Percentiles rank a stretch among this genome's conserved stretches.
phyloP scores from a whole-genome alignment of 2,797 vertebrate genomes.

The Amphiprion clarkii region DNA sequence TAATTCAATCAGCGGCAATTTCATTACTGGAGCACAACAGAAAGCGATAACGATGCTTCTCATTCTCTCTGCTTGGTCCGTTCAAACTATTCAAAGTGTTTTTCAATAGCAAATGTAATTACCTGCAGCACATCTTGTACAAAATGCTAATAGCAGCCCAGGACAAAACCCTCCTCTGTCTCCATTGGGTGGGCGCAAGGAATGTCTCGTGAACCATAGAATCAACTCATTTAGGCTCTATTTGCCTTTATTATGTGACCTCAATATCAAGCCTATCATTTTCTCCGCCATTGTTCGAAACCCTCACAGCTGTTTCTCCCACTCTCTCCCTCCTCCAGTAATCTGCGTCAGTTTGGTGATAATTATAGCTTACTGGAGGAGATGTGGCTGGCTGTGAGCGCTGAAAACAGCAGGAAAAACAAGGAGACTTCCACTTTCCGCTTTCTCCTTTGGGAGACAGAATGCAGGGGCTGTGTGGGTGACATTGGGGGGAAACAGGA shows the following conservation, averaged over 20 bases:
- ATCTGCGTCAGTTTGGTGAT: conserved; percentile 71
- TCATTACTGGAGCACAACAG: conserved; percentile 51
- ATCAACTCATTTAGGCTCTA: conserved; percentile 64
- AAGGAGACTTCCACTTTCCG: conserved; percentile 53
- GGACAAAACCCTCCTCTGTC: conserved; percentile 45
- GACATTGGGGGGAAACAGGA: conserved; percentile 38
- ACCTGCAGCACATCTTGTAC: conserved; percentile 50
- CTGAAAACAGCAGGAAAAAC: conserved; percentile 48
- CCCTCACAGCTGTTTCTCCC: conserved; percentile 31
- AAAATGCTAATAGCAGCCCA: conserved; percentile 50
- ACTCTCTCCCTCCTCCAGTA: conserved; percentile 59
- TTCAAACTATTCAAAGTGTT: conserved; percentile 48
- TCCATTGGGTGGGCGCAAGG: conserved; percentile 17
- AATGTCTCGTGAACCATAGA: conserved; percentile 47
- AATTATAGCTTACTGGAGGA: conserved; percentile 78
- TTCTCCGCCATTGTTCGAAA: conserved; percentile 64
- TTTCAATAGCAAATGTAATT: conserved; percentile 53
- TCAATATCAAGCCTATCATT: conserved; percentile 71
- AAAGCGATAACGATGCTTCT: conserved; percentile 24
- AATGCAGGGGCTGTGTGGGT: conserved; percentile 29
- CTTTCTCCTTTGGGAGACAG: conserved; percentile 36
- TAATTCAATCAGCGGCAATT: conserved; percentile 58
- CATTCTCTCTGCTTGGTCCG: conserved; percentile 27
- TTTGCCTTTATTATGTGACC: conserved; percentile 69
- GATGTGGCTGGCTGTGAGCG: conserved; percentile 56